These are phyloP conservation scores for Pseudolycoriella hygida DNA, from an alignment of 2,888 invertebrate species.

Conservation along the genomic window DNA sequence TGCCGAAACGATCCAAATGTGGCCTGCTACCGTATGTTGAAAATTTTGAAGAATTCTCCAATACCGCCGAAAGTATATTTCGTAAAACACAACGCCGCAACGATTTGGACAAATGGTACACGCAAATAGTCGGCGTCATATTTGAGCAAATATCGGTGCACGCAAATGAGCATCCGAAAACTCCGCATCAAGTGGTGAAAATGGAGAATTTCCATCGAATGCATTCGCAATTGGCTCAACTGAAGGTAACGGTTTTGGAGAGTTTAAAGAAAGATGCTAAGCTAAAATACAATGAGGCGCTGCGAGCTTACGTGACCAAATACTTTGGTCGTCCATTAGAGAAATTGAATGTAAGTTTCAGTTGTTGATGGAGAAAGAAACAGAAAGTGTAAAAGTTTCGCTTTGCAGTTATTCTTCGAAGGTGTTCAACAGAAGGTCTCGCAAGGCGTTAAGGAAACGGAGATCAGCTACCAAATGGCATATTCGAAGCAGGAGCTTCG, in stretches of 20 bases:
- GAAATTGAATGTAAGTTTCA: slow-evolving; percentile 61
- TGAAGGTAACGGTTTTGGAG: slow-evolving; percentile 83
- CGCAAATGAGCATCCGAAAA: slow-evolving; percentile 72
- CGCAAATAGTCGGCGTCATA: slow-evolving; percentile 61
- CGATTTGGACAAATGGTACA: slow-evolving; percentile 86
- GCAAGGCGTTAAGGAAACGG: slow-evolving; percentile 87
- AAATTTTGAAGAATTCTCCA: slow-evolving; percentile 79
- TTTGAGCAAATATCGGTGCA: slow-evolving; percentile 66
- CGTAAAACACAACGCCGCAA: slow-evolving; percentile 68
- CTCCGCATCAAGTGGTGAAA: slow-evolving; percentile 79
- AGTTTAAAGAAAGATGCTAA: slow-evolving; percentile 77
- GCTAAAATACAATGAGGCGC: slow-evolving; percentile 73
- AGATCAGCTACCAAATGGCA: slow-evolving; percentile 94
- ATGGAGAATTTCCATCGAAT: slow-evolving; percentile 96
- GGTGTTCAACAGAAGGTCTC: slow-evolving; percentile 87
- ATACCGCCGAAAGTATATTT: slow-evolving; percentile 75
- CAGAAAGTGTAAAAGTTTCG: slow-evolving; percentile 9
- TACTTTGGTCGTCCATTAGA: slow-evolving; percentile 89
- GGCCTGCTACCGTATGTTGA: slow-evolving; percentile 78
- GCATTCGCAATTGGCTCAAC: slow-evolving; percentile 65
- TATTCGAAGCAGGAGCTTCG: slow-evolving; percentile 93
- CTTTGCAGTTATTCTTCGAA: slow-evolving; percentile 78
- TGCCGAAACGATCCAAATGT: slow-evolving; percentile 55
- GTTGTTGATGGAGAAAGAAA: slow-evolving; percentile 1
- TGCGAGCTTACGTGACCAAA: slow-evolving; percentile 80